Percentiles rank a stretch among this genome's conserved stretches.
phyloP scores from a whole-genome alignment of 92 coral and sea anemone genomes.

The Pocillopora grandis region DNA sequence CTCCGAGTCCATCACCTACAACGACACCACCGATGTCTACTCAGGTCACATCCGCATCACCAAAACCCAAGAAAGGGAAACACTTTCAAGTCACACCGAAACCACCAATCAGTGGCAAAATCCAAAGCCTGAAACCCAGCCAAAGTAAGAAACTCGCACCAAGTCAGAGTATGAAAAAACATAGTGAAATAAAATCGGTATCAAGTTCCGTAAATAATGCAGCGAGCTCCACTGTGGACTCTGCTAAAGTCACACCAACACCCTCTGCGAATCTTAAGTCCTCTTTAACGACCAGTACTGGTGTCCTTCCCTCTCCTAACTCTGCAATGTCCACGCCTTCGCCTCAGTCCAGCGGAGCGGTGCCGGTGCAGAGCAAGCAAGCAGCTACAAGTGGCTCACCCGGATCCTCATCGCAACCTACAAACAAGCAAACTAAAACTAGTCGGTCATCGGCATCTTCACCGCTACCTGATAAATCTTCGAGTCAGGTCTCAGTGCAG shows the following conservation, averaged over 20 bases:
- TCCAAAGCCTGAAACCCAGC: neutral
- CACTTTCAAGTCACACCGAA: slow-evolving; percentile 18
- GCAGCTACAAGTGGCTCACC: neutral
- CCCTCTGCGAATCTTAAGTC: neutral
- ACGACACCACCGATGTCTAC: neutral
- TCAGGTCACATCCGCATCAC: neutral
- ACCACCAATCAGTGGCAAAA: neutral
- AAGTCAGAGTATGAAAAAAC: neutral
- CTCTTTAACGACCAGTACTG: neutral
- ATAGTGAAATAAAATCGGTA: neutral
- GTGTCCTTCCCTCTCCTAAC: neutral
- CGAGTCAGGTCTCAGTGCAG: neutral
- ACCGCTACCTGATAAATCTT: neutral
- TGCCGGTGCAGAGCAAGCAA: neutral
- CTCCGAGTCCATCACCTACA: neutral
- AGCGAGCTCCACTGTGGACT: neutral
- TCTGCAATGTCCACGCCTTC: neutral
- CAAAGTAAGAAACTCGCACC: neutral
- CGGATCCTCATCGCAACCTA: neutral
- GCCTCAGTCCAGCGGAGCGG: neutral
- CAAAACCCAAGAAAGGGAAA: slow-evolving; percentile 1
- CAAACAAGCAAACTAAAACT: neutral
- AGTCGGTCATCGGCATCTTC: neutral
- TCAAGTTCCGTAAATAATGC: neutral
- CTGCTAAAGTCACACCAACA: neutral